Conservation (phyloP, 2,888 invertebrate species). For the Athetis lepigone region DNA sequence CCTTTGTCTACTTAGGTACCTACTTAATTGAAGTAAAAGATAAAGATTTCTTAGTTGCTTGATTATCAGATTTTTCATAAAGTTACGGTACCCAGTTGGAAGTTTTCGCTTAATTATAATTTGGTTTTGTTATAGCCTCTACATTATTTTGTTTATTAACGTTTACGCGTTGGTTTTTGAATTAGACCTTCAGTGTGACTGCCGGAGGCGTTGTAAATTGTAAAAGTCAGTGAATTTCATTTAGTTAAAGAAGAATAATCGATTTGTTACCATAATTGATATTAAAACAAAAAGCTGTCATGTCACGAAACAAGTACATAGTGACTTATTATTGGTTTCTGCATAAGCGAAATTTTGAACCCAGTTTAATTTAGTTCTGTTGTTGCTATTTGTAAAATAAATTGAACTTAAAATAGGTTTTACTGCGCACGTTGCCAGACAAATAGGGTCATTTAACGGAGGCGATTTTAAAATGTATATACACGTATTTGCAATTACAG, state of each 20-base stretch:
- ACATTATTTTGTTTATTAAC: slow-evolving; percentile 3
- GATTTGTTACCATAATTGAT: neutral
- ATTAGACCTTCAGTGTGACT: neutral
- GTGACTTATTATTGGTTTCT: neutral
- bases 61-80: slow-evolving; percentile 10
- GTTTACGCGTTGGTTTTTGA: neutral
- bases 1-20: slow-evolving; percentile 7
- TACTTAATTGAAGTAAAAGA: slow-evolving; percentile 10
- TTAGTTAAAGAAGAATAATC: neutral
- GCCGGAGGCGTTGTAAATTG: neutral
- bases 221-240: neutral
- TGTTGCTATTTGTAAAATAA: no score
- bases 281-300: neutral
- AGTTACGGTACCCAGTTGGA: neutral
- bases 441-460: no score
- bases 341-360: neutral
- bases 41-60: slow-evolving; percentile 9
- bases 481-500: no score
- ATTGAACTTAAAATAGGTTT: no score
- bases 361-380: no score
- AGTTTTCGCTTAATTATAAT: neutral
- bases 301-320: neutral
- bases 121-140: neutral
- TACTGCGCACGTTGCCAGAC: no score
- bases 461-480: no score